phyloP scores from a whole-genome alignment of 2,113 vertebrate genomes.

The human region GRCh38 chr18:71988501-71989000 shows the following conservation, averaged over 20 bases:
- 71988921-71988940: not conserved
- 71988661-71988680: not conserved
- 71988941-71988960: not conserved
- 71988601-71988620: not conserved
- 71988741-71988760: not conserved
- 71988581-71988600: not conserved
- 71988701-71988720: slow-evolving; percentile 44
- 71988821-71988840: not conserved
- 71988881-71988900: not conserved
- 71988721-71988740: not conserved
- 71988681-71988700: slow-evolving; percentile 2
- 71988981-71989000: not conserved
- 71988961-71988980: not conserved
- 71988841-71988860: slow-evolving; percentile 39
- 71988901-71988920: not conserved
- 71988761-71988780: not conserved
- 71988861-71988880: slow-evolving; percentile 31
- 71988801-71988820: not conserved
- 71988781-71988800: slow-evolving; percentile 28
- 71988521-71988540: not conserved
- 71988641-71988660: not conserved
- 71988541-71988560: not conserved
- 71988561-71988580: not conserved
- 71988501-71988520: not conserved
- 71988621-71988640: not conserved